Base-by-base conservation (phyloP, 2,888 invertebrate genomes). In the Bembecia ichneumoniformis region DNA sequence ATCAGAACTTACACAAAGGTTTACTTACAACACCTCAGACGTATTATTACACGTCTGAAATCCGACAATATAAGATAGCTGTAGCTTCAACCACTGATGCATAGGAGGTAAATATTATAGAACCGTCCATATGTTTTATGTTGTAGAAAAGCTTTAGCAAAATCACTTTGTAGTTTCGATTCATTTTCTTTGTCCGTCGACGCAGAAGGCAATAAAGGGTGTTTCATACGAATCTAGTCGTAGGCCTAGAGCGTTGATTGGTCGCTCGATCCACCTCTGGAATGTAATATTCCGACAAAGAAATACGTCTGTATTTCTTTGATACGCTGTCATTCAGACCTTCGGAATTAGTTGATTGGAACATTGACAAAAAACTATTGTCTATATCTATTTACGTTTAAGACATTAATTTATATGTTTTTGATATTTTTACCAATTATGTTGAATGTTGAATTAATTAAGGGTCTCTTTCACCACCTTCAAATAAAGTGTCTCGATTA, bases 141-240 rank as follows among this genome's bases (percentile, higher is more conserved):
- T 13, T 40, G 40, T 5, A 28, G 5, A 11, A 44, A 13, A 44
- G 44, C 15, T 44, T 16, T 15, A 40, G 13, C 40, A 13, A 13
- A 40, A 40, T 40, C 40, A 14, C 40, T 40, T 40, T 71, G 69
- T 70, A 60, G 64, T 58, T 52, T 53, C 54, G 55, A 53, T 74
- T 68, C 71, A 64, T 70, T 78, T 78, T 79, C 74, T 78, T 81
- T 72, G 71, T 67, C 62, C 64, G 64, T 52, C 66, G 70, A 73
- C 66, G 68, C 70, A 71, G 71, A 72, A 78, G 63, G 72, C 79
- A 80, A 78, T 82, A 81, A 77, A 68, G 71, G 68, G 55, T 56
- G 54, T 40, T 43, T 43, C 48, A 40, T 40, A 40, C 40, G 43
- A 48, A 40, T 43, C 48, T 43, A 46, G 43, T 40, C 9, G 35